Evolutionary conservation across 2,113 vertebrate species (phyloP).

Genomic region (Equus przewalskii): DNA sequence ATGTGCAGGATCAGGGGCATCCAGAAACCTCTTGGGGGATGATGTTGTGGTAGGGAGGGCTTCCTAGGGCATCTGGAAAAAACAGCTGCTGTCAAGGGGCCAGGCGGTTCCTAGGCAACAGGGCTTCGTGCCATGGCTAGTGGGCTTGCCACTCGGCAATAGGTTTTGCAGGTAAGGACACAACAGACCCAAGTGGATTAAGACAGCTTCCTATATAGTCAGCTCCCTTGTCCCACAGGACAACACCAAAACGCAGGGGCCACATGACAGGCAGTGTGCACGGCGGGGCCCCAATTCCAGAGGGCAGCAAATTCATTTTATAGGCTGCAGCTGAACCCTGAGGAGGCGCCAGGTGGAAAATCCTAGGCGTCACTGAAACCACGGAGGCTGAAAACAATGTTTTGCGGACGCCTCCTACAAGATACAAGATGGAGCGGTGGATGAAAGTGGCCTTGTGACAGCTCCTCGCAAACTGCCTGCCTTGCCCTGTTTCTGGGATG

Average conservation of each 20-base stretch:
- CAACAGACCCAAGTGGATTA: not conserved
- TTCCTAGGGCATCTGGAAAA: not conserved
- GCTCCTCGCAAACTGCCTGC: not conserved
- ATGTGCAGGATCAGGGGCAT: not conserved
- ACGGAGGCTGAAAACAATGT: not conserved
- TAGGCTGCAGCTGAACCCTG: not conserved
- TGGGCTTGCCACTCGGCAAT: not conserved
- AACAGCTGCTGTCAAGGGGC: not conserved
- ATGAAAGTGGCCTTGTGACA: not conserved
- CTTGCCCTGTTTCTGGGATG: not conserved
- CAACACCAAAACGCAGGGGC: not conserved
- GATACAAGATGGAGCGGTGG: not conserved
- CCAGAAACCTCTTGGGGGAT: not conserved
- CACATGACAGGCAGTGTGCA: no score
- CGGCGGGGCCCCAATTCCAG: not conserved
- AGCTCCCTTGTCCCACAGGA: not conserved
- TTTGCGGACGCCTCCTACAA: not conserved
- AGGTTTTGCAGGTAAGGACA: not conserved
- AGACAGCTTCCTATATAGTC: not conserved
- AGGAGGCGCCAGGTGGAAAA: not conserved
- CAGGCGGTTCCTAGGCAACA: not conserved
- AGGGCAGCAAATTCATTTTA: not conserved
- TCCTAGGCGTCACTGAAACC: not conserved
- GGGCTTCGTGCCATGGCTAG: not conserved
- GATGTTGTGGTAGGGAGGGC: not conserved